Conservation (phyloP, 2,797 vertebrate species). For the Balearica regulorum region DNA sequence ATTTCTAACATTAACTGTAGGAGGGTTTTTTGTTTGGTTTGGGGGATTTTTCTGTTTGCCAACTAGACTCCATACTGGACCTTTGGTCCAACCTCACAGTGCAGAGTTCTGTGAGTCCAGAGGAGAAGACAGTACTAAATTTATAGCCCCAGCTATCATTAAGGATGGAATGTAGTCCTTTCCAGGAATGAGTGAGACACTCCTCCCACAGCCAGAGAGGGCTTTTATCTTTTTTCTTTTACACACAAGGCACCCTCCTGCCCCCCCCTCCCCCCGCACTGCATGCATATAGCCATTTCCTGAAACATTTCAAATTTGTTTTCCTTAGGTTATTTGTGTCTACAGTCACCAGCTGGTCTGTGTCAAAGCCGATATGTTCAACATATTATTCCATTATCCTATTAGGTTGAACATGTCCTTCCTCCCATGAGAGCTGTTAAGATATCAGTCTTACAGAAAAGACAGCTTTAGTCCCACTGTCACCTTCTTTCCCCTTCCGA, state of each 20-base stretch:
- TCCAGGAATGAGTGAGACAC: constrained; percentile 12
- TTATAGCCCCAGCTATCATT: background rate
- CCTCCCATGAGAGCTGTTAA: constrained; percentile 68
- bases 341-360: constrained; percentile 70
- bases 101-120: background rate
- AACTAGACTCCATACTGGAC: background rate
- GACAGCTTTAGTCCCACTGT: background rate
- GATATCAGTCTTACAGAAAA: constrained; percentile 17
- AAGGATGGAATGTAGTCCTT: constrained; percentile 31
- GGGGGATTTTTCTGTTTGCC: background rate
- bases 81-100: background rate
- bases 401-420: constrained; percentile 73
- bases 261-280: background rate
- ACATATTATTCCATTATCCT: constrained; percentile 74
- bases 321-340: constrained; percentile 69
- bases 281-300: constrained; percentile 52
- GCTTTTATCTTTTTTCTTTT: constrained; percentile 30
- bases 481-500: background rate
- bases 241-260: background rate
- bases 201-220: background rate
- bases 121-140: background rate
- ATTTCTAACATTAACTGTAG: background rate
- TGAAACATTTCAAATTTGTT: constrained; percentile 59
- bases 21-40: background rate
- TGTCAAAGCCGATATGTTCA: constrained; percentile 50